A percentile compares a stretch with the other conserved stretches of the same genome.
Evolutionary conservation across 2,113 vertebrate genomes (phyloP).

Genomic region (Cebus imitator): DNA sequence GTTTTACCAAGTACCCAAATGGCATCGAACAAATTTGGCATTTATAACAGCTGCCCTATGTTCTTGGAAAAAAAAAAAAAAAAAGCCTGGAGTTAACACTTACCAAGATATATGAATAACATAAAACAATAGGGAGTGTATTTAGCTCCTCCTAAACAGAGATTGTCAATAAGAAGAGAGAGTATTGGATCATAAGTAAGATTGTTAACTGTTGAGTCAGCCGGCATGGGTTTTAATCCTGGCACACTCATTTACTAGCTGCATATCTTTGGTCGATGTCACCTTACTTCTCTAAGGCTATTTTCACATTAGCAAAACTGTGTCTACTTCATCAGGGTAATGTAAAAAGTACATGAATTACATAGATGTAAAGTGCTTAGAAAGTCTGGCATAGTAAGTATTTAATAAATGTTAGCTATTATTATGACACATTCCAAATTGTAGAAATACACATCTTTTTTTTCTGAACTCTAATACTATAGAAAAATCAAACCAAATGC

Average conservation of each 20-base stretch:
- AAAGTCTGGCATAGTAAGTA: neutral
- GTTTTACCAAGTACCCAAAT: constrained; percentile 33
- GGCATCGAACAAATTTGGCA: neutral
- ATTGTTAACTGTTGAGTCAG: neutral
- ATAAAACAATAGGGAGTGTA: neutral
- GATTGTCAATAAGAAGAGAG: neutral
- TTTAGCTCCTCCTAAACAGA: constrained; percentile 4
- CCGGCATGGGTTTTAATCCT: neutral
- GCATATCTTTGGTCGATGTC: neutral
- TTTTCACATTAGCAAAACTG: neutral
- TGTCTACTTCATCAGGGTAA: neutral
- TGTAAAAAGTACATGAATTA: constrained; percentile 27
- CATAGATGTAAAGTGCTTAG: neutral
- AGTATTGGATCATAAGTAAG: neutral
- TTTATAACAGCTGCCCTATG: neutral
- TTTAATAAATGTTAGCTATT: neutral
- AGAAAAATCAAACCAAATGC: neutral
- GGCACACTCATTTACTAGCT: neutral
- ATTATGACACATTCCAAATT: neutral
- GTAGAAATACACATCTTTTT: neutral
- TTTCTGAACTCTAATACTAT: neutral
- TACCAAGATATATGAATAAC: neutral
- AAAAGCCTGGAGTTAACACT: neutral
- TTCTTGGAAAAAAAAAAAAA: neutral
- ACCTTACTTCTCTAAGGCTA: neutral